Percentiles rank a stretch among this genome's conserved stretches.
Conservation (phyloP, 2,113 vertebrate species). For the Phalacrocorax pelagicus region DNA sequence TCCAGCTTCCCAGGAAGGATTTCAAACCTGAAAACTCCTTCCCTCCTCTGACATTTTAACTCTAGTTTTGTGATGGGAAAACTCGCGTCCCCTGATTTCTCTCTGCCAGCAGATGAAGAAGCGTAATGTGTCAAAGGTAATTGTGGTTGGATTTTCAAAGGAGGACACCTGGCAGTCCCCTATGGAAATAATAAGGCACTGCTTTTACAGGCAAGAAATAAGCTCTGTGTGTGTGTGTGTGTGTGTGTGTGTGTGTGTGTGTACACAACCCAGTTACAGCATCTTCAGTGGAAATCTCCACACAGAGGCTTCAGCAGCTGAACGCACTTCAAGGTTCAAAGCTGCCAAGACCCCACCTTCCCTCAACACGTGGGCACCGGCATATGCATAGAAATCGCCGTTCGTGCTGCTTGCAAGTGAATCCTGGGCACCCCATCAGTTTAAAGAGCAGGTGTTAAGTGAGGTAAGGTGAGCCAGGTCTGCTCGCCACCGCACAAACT, state of each 20-base stretch:
- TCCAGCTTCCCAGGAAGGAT: not conserved
- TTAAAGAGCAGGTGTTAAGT: not conserved
- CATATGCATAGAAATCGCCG: not conserved
- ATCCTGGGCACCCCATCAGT: not conserved
- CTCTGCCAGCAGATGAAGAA: not conserved
- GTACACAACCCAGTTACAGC: not conserved
- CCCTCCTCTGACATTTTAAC: not conserved
- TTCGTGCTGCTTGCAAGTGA: not conserved
- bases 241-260: not conserved
- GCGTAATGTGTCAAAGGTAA: not conserved
- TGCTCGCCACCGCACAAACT: not conserved
- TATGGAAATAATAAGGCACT: not conserved
- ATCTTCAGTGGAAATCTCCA: not conserved
- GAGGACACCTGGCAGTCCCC: not conserved
- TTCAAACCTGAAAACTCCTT: not conserved
- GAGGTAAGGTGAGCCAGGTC: not conserved
- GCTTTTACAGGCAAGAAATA: not conserved
- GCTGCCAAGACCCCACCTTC: not conserved
- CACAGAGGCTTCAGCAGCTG: not conserved
- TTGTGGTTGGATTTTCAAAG: not conserved
- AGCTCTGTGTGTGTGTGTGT: not conserved
- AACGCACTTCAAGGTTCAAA: not conserved
- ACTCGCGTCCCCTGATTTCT: not conserved
- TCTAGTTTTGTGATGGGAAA: not conserved
- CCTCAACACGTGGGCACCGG: fast-evolving